Evolutionary conservation across 2,888 invertebrate genomes (phyloP).

Genomic region (Thymelicus lineola): DNA sequence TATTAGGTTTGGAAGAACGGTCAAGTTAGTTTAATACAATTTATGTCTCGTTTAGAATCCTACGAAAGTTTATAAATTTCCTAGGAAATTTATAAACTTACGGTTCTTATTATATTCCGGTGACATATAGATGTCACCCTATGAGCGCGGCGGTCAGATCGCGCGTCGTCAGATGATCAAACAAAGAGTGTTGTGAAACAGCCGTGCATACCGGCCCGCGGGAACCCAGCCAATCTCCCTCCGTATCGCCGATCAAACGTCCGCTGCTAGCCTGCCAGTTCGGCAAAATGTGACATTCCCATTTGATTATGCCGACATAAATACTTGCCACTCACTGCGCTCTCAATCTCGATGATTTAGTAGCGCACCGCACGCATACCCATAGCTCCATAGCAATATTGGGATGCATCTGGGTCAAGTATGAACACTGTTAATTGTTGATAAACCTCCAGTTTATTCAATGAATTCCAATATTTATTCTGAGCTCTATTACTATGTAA

Average conservation of each 20-base stretch:
- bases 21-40: too few relatives aligned
- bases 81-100: too few relatives aligned
- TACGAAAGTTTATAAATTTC: too few relatives aligned
- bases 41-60: too few relatives aligned
- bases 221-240: constrained; percentile 75
- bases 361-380: constrained; percentile 30
- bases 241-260: constrained; percentile 56
- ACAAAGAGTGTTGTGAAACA: constrained; percentile 77
- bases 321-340: constrained; percentile 38
- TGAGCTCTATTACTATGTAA: too few relatives aligned
- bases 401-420: constrained; percentile 30
- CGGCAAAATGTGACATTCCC: constrained; percentile 62
- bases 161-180: constrained; percentile 48
- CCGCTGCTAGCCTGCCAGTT: constrained; percentile 52
- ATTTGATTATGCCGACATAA: constrained; percentile 50
- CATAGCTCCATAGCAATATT: constrained; percentile 18
- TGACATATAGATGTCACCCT: background rate
- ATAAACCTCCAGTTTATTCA: constrained; percentile 12
- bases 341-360: constrained; percentile 29
- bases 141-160: constrained; percentile 44
- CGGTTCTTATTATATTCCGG: too few relatives aligned
- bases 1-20: too few relatives aligned
- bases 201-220: constrained; percentile 62
- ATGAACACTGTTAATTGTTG: constrained; percentile 11
- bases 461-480: background rate